These are phyloP conservation scores for Tragelaphus scriptus DNA, from an alignment of 2,113 vertebrate genomes.

Conservation along the genomic window DNA sequence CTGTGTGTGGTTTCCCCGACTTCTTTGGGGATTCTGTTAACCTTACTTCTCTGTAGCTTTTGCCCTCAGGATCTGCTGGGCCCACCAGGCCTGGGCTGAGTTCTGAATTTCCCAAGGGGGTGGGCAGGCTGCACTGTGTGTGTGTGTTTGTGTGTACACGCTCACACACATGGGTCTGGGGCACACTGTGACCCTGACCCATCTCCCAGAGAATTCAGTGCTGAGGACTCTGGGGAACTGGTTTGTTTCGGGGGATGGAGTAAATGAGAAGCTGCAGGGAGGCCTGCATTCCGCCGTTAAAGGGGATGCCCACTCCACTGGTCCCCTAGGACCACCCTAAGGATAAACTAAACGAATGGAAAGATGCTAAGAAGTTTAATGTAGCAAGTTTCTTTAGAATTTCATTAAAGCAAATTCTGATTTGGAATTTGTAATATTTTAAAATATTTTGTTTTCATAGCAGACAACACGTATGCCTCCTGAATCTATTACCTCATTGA, in stretches of 20 bases:
- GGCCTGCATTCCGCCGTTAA: accelerated
- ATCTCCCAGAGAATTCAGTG: not conserved
- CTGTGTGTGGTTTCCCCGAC: not conserved
- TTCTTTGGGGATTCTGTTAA: not conserved
- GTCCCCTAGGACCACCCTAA: not conserved
- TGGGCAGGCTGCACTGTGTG: not conserved
- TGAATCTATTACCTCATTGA: not conserved
- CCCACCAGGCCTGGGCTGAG: not conserved
- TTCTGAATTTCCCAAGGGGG: not conserved
- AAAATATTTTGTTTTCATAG: not conserved
- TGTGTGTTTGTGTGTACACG: not conserved
- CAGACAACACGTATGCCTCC: not conserved
- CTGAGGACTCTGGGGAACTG: not conserved
- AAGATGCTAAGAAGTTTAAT: not conserved
- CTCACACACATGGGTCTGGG: not conserved
- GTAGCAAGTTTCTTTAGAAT: not conserved
- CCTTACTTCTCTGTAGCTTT: not conserved
- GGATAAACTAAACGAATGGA: not conserved
- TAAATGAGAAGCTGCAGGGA: not conserved
- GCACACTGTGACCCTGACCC: not conserved
- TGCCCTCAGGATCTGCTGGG: not conserved
- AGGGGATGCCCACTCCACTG: no score
- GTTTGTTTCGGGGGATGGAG: not conserved
- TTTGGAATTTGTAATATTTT: not conserved
- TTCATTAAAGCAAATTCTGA: not conserved